Evolutionary conservation across 2,888 invertebrate genomes (phyloP), one percentile per base, ranked within the genome.

Genomic region (Drosophila demipolita): DNA sequence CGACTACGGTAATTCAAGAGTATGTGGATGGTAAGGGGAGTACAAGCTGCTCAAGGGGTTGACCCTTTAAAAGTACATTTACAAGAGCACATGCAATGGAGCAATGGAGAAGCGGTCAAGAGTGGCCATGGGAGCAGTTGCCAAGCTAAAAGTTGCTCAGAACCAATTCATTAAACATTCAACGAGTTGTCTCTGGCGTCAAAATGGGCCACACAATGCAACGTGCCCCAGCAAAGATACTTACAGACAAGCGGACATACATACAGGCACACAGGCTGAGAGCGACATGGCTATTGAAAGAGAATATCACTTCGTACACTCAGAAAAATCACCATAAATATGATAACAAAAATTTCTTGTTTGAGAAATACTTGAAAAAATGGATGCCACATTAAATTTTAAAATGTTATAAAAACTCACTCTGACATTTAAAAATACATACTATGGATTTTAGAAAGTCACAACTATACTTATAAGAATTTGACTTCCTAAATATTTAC

Each of bases 91-190:
- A 79, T 73, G 59, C 29, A 71, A 79, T 73, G 59, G 23, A 71
- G 59, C 33, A 67, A 57, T 64, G 50, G 50, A 23, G 45, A 67
- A 66, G 60, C 48, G 80, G 63, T 69, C 69, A 82, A 65, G 36
- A 69, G 66, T 63, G 42, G 71, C 63, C 50, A 49, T 49, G 59
- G 53, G 66, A 70, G 57, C 63, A 52, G 66, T 61, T 72, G 73
- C 66, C 60, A 66, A 64, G 66, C 72, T 68, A 74, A 80, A 78
- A 84, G 84, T 82, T 75, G 71, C 75, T 76, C 68, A 55, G 69
- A 83, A 85, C 81, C 81, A 85, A 85, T 81, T 85, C 85, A 87
- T 85, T 83, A 85, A 85, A 85, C 67, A 85, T 85, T 79, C 83
- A 86, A 79, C 67, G 68, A 81, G 69, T 72, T 68, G 75, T 79